A percentile compares a stretch with the other conserved stretches of the same genome.
phyloP scores from a whole-genome alignment of 2,113 vertebrate species.

The Cyphomyrus discorhynchus region DNA sequence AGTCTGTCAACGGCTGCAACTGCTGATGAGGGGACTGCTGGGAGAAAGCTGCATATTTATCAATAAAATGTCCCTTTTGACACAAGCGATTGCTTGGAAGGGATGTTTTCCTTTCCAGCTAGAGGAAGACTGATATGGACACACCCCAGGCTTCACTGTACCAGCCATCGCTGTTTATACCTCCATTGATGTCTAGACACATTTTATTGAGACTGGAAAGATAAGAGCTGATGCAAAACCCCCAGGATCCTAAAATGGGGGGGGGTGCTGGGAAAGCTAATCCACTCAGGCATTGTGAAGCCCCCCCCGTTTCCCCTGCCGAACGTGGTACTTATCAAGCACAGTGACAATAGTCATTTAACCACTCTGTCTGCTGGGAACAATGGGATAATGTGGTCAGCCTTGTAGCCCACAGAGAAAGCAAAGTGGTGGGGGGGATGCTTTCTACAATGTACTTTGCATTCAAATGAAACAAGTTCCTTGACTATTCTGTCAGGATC shows the following conservation, averaged over 20 bases:
- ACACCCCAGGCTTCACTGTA: background rate
- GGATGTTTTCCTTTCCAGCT: background rate
- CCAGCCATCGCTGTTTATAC: slow-evolving; percentile 29
- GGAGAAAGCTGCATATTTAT: background rate
- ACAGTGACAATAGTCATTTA: slow-evolving; percentile 50
- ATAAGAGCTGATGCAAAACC: slow-evolving; percentile 51
- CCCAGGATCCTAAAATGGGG: slow-evolving; percentile 34
- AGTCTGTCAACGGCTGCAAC: background rate
- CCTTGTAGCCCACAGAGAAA: slow-evolving; percentile 33
- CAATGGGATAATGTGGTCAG: slow-evolving; percentile 47
- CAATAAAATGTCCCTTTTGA: background rate
- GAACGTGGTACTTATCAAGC: slow-evolving; percentile 56
- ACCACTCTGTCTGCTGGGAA: slow-evolving; percentile 50
- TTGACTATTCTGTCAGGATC: background rate
- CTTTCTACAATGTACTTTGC: slow-evolving; percentile 32
- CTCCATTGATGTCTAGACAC: slow-evolving; percentile 63
- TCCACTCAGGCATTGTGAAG: slow-evolving; percentile 49
- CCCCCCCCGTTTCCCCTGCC: slow-evolving; percentile 10
- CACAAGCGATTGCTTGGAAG: background rate
- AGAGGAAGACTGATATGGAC: background rate
- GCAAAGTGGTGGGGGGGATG: slow-evolving; percentile 22
- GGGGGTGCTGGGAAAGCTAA: slow-evolving; percentile 35
- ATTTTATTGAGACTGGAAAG: slow-evolving; percentile 52
- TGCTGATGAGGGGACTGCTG: background rate
- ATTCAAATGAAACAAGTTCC: slow-evolving; percentile 37